Conservation (phyloP, 2,113 vertebrate genomes). For the Stomatorhinus ivindoensis region DNA sequence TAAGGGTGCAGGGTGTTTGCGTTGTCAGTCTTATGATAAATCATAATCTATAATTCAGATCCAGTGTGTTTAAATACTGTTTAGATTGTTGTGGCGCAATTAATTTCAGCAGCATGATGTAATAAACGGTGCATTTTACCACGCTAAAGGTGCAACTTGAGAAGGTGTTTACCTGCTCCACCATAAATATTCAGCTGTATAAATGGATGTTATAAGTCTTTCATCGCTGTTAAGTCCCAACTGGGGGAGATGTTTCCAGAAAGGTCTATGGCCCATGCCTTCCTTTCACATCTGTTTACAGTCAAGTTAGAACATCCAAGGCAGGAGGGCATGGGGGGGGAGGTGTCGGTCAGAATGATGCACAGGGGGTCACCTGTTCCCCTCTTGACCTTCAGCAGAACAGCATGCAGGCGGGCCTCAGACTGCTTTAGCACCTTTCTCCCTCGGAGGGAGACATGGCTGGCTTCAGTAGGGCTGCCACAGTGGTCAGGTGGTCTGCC, state of each 20-base stretch:
- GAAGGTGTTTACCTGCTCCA: background rate
- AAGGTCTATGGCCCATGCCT: background rate
- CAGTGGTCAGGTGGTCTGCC: background rate
- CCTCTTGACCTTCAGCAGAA: background rate
- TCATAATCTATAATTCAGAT: background rate
- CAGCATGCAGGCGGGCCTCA: background rate
- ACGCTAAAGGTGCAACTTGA: background rate
- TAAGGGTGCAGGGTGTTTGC: background rate
- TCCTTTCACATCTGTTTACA: background rate
- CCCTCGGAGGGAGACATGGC: background rate
- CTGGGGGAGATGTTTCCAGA: background rate
- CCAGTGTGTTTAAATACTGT: background rate
- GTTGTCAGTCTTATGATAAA: background rate
- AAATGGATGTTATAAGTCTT: background rate
- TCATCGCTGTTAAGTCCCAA: background rate
- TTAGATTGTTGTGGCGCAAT: background rate
- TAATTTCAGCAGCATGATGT: background rate
- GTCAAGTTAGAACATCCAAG: background rate
- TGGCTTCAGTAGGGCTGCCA: background rate
- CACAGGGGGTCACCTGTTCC: background rate
- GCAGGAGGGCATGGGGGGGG: background rate
- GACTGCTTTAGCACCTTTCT: background rate
- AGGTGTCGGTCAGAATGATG: background rate
- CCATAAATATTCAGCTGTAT: background rate
- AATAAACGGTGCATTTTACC: background rate